These are phyloP conservation scores for Plagodis pulveraria DNA, from an alignment of 2,888 invertebrate species.

Conservation along the genomic window DNA sequence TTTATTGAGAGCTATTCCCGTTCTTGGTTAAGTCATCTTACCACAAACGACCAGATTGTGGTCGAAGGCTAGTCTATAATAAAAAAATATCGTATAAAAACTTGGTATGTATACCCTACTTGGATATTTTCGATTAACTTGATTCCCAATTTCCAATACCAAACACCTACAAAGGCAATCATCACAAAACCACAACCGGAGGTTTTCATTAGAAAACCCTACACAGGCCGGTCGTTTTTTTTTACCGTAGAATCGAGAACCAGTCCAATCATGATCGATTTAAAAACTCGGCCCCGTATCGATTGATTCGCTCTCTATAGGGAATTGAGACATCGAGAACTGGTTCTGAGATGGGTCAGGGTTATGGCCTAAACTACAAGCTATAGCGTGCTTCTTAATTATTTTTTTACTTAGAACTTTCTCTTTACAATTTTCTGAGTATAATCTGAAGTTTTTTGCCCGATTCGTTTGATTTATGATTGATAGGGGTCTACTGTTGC, in stretches of 20 bases:
- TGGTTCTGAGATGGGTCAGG: slow-evolving; percentile 65
- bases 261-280: slow-evolving; percentile 75
- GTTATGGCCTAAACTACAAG: slow-evolving; percentile 39
- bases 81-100: too few species aligned
- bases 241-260: slow-evolving; percentile 58
- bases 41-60: too few species aligned
- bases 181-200: slow-evolving; percentile 27
- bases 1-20: too few species aligned
- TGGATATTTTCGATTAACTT: slow-evolving; percentile 1
- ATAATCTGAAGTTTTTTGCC: background rate
- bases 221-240: slow-evolving; percentile 51
- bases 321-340: slow-evolving; percentile 83
- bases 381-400: slow-evolving; percentile 5
- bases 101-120: too few species aligned
- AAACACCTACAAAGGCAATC: slow-evolving; percentile 42
- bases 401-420: slow-evolving; percentile 10
- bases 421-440: background rate
- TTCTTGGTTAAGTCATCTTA: too few species aligned
- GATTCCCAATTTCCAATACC: slow-evolving; percentile 42
- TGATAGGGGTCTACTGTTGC: too few species aligned
- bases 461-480: too few species aligned
- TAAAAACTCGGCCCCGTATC: slow-evolving; percentile 75
- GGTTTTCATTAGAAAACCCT: slow-evolving; percentile 36
- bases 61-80: too few species aligned
- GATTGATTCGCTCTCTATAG: slow-evolving; percentile 78